These are phyloP conservation scores for Ellobium chinense DNA, from an alignment of 2,888 invertebrate species.

Conservation along the genomic window DNA sequence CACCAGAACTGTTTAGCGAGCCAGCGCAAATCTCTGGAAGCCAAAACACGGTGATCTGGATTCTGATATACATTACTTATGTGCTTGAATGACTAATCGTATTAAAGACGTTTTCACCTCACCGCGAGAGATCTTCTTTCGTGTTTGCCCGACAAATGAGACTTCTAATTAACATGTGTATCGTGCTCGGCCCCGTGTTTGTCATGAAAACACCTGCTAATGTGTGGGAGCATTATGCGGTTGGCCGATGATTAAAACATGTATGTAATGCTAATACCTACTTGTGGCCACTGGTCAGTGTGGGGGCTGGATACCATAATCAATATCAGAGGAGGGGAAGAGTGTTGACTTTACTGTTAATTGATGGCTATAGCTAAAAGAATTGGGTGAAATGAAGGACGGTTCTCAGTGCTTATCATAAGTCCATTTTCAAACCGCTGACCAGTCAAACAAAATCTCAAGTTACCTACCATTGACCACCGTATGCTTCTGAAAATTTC, in stretches of 20 bases:
- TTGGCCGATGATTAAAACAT: not conserved
- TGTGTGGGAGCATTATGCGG: not conserved
- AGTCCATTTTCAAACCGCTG: too few species aligned
- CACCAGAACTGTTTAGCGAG: not conserved
- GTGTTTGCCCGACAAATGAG: slow-evolving; percentile 12
- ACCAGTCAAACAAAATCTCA: too few species aligned
- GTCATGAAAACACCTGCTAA: slow-evolving; percentile 6
- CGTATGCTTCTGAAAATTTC: too few species aligned
- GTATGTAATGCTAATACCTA: not conserved
- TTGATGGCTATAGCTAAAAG: not conserved
- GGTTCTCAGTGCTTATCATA: too few species aligned
- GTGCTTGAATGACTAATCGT: slow-evolving; percentile 19
- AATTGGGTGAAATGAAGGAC: too few species aligned
- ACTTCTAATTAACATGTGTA: slow-evolving; percentile 12
- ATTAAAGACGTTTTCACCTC: not conserved
- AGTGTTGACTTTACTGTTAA: not conserved
- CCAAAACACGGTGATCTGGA: not conserved
- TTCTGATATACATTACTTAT: not conserved
- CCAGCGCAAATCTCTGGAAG: not conserved
- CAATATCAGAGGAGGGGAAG: not conserved
- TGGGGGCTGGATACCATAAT: not conserved
- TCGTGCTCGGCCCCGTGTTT: not conserved
- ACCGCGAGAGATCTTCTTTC: not conserved
- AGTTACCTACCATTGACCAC: too few species aligned
- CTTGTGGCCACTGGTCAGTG: not conserved